phyloP scores from a whole-genome alignment of 1,140 invertebrate species.

The Cecropterus lyciades region DNA sequence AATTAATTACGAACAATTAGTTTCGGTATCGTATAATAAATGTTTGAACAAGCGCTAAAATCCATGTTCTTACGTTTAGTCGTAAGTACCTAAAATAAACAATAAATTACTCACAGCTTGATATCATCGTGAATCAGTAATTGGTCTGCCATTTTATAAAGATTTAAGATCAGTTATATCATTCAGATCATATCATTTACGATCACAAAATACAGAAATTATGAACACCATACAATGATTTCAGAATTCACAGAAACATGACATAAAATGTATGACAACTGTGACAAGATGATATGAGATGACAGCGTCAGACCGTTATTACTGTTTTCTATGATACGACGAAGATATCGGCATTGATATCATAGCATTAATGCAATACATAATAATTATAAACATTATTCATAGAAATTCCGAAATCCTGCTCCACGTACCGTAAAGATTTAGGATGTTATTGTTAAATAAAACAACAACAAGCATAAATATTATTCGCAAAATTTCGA shows the following conservation, averaged over 20 bases:
- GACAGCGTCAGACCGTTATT: too few relatives aligned
- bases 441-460: too few relatives aligned
- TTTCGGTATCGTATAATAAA: conserved; percentile 11
- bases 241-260: conserved; percentile 18
- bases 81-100: too few relatives aligned
- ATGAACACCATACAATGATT: conserved; percentile 7
- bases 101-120: conserved; percentile 64
- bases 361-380: too few relatives aligned
- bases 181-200: conserved; percentile 46
- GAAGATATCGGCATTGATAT: too few relatives aligned
- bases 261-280: background rate
- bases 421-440: too few relatives aligned
- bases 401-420: too few relatives aligned
- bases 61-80: background rate
- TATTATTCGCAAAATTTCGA: too few relatives aligned
- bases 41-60: conserved; percentile 21
- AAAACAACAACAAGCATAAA: too few relatives aligned
- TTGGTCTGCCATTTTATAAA: conserved; percentile 71
- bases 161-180: conserved; percentile 35
- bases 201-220: conserved; percentile 12
- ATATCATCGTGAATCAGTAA: conserved; percentile 76
- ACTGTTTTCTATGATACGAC: too few relatives aligned
- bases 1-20: conserved; percentile 3
- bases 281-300: too few relatives aligned
- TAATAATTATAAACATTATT: too few relatives aligned